A percentile compares a stretch with the other conserved stretches of the same genome.
These are phyloP conservation scores for Alfaro cultratus DNA, from an alignment of 2,797 vertebrate genomes.

Conservation along the genomic window DNA sequence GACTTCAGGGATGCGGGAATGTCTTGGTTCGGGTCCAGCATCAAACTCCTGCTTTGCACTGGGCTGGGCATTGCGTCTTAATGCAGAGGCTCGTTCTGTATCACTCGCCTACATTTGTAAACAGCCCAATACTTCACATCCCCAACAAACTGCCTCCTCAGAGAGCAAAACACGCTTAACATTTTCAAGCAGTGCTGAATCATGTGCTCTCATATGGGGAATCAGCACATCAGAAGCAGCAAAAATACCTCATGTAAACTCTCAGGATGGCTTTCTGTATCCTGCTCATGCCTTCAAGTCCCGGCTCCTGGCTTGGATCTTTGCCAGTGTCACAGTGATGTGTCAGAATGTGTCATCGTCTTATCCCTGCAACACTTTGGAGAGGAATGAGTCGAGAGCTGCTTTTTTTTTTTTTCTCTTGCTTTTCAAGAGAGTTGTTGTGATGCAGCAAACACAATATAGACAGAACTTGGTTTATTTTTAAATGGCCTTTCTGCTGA, in stretches of 20 bases:
- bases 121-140: conserved; percentile 15
- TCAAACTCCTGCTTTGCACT: neutral
- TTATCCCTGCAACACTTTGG: conserved; percentile 37
- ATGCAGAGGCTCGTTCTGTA: neutral
- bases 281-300: conserved; percentile 54
- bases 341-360: conserved; percentile 57
- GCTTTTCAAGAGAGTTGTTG: conserved; percentile 11
- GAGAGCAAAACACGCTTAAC: conserved; percentile 22
- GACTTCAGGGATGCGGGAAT: neutral
- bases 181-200: conserved; percentile 41
- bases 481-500: conserved; percentile 49
- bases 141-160: conserved; percentile 20
- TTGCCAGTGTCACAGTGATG: conserved; percentile 51
- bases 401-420: conserved; percentile 19
- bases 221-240: conserved; percentile 45
- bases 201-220: conserved; percentile 34
- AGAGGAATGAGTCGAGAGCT: conserved; percentile 36
- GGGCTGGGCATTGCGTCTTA: neutral
- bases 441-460: conserved; percentile 8
- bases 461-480: conserved; percentile 54
- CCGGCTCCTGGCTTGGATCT: conserved; percentile 37
- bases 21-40: neutral
- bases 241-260: conserved; percentile 44
- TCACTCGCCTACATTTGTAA: conserved; percentile 28
- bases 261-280: conserved; percentile 34